These are phyloP conservation scores for Natator depressus DNA, from an alignment of 2,113 vertebrate genomes.

Conservation along the genomic window DNA sequence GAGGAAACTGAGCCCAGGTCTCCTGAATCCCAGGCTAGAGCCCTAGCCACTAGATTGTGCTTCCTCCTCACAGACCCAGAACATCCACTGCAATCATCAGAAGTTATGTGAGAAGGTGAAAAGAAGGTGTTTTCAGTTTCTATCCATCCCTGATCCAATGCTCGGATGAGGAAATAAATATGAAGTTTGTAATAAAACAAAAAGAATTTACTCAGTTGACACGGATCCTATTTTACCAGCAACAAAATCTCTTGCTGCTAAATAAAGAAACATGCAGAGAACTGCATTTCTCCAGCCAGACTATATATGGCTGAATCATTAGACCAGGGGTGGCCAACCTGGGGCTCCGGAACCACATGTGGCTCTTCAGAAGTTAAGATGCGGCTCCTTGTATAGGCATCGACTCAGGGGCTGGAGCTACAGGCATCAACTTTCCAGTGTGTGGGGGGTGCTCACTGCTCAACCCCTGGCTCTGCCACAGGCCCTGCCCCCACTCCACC, in stretches of 20 bases:
- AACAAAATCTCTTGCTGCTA: slow-evolving; percentile 59
- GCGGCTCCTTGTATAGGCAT: no score
- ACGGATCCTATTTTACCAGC: slow-evolving; percentile 53
- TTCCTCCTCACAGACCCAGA: not conserved
- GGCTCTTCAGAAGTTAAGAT: no score
- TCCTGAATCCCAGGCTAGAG: slow-evolving; percentile 39
- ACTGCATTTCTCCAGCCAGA: slow-evolving; percentile 42
- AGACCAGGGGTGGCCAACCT: not conserved
- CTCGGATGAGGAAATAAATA: not conserved
- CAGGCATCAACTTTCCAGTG: no score
- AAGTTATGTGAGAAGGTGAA: not conserved
- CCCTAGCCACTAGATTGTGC: not conserved
- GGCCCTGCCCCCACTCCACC: no score
- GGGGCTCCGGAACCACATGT: no score
- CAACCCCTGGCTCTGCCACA: no score
- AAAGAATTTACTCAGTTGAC: slow-evolving; percentile 52
- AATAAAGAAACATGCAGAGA: slow-evolving; percentile 50
- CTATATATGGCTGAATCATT: slow-evolving; percentile 58
- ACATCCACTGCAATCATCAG: not conserved
- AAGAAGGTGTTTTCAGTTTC: not conserved
- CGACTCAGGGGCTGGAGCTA: no score
- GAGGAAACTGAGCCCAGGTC: not conserved
- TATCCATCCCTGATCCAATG: slow-evolving; percentile 27
- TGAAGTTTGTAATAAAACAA: slow-evolving; percentile 26
- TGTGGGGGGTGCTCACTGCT: no score